Conservation (phyloP, 2,888 invertebrate genomes). For the Mellilla xanthometata region DNA sequence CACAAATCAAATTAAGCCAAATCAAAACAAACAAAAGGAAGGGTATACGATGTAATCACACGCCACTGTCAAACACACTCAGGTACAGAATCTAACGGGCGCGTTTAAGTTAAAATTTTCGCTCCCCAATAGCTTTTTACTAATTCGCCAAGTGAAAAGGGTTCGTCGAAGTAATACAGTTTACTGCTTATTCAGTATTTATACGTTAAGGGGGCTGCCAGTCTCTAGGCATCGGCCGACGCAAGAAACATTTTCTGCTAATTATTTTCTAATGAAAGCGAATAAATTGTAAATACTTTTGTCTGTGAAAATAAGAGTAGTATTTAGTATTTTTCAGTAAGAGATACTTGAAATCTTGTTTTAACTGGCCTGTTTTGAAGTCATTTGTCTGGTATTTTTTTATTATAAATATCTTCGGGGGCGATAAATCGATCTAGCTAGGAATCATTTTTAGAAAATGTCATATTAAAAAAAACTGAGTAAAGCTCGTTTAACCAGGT, state of each 20-base stretch:
- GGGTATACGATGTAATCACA: conserved; percentile 78
- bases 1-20: conserved; percentile 76
- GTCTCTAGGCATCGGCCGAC: conserved; percentile 56
- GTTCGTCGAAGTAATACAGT: conserved; percentile 82
- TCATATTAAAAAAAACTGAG: too few relatives aligned
- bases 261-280: conserved; percentile 36
- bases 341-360: too few relatives aligned
- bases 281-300: conserved; percentile 10
- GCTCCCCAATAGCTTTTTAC: conserved; percentile 82
- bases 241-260: conserved; percentile 56
- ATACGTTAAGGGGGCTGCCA: conserved; percentile 74
- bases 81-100: conserved; percentile 71
- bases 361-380: too few relatives aligned
- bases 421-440: too few relatives aligned
- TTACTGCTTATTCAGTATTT: conserved; percentile 83
- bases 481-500: too few relatives aligned
- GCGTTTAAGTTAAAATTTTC: conserved; percentile 82
- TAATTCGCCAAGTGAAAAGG: conserved; percentile 83
- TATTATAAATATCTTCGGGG: too few relatives aligned
- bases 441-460: too few relatives aligned
- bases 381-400: too few relatives aligned
- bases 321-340: too few relatives aligned
- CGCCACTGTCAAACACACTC: conserved; percentile 79
- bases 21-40: conserved; percentile 77
- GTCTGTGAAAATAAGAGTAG: not conserved